phyloP scores from a whole-genome alignment of 2,888 invertebrate species.

The Diarsia rubi region DNA sequence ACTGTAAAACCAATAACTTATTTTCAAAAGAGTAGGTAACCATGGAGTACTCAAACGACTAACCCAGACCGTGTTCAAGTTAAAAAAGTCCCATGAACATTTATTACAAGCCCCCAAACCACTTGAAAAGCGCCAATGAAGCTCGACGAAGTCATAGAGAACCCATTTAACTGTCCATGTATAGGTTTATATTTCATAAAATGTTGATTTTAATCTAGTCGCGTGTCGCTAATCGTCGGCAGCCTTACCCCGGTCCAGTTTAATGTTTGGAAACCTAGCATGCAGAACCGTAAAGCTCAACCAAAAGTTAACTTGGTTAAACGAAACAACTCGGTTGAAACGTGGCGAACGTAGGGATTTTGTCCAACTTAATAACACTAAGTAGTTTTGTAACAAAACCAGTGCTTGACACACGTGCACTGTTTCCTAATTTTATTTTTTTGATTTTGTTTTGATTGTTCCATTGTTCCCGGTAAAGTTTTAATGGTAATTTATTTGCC shows the following conservation, averaged over 20 bases:
- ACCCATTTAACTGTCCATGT: neutral
- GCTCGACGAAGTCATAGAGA: too few relatives aligned
- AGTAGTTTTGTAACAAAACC: neutral
- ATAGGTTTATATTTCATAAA: neutral
- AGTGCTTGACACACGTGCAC: neutral
- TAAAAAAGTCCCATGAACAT: too few relatives aligned
- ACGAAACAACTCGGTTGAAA: neutral
- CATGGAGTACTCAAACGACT: too few relatives aligned
- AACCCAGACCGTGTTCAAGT: too few relatives aligned
- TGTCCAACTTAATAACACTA: neutral
- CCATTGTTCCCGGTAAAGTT: neutral
- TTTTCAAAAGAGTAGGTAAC: too few relatives aligned
- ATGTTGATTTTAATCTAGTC: neutral
- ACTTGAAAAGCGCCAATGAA: too few relatives aligned
- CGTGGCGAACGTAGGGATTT: constrained; percentile 6
- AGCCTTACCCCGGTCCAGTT: neutral
- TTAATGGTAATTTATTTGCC: neutral
- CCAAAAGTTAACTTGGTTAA: constrained; percentile 12
- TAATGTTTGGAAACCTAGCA: neutral
- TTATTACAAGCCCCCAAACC: too few relatives aligned
- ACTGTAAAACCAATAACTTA: too few relatives aligned
- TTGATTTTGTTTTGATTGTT: neutral
- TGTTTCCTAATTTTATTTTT: neutral
- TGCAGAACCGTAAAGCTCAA: neutral
- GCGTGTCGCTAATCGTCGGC: neutral